These are phyloP conservation scores for Amniataba percoides DNA, from an alignment of 2,797 vertebrate species.

Conservation along the genomic window DNA sequence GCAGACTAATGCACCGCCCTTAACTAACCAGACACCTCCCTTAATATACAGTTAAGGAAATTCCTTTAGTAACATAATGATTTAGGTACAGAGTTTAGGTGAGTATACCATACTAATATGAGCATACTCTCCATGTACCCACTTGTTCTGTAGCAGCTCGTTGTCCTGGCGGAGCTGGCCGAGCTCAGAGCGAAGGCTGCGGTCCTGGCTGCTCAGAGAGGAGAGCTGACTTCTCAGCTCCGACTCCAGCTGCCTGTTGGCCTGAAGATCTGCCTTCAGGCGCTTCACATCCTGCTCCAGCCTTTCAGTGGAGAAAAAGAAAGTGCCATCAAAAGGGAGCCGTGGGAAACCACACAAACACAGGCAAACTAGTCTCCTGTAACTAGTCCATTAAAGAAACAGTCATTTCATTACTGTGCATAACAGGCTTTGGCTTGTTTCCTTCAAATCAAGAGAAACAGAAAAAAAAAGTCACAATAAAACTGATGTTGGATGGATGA, in stretches of 20 bases:
- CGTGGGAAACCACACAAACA: background rate
- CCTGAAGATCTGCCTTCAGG: constrained; percentile 97
- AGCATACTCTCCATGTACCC: constrained; percentile 54
- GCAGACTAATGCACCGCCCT: background rate
- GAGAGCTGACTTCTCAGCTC: constrained; percentile 96
- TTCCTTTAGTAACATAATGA: background rate
- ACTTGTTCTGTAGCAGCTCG: constrained; percentile 98
- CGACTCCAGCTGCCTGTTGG: constrained; percentile 95
- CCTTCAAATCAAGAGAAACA: background rate
- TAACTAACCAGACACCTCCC: background rate
- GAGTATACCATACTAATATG: background rate
- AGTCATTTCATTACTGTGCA: too few species aligned
- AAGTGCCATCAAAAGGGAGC: background rate
- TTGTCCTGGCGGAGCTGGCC: constrained; percentile 97
- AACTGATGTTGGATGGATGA: background rate
- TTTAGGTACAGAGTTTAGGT: background rate
- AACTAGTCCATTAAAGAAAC: background rate
- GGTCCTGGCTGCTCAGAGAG: constrained; percentile 92
- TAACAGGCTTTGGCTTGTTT: background rate
- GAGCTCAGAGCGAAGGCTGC: constrained; percentile 93
- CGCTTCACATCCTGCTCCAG: constrained; percentile 99
- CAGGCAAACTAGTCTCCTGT: background rate
- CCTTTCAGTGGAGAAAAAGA: constrained; percentile 72
- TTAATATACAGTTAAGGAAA: background rate
- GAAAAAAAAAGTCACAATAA: background rate